Percentiles rank a stretch among this genome's conserved stretches.
phyloP scores from a whole-genome alignment of 2,888 invertebrate species.

The Trissolcus japonicus region DNA sequence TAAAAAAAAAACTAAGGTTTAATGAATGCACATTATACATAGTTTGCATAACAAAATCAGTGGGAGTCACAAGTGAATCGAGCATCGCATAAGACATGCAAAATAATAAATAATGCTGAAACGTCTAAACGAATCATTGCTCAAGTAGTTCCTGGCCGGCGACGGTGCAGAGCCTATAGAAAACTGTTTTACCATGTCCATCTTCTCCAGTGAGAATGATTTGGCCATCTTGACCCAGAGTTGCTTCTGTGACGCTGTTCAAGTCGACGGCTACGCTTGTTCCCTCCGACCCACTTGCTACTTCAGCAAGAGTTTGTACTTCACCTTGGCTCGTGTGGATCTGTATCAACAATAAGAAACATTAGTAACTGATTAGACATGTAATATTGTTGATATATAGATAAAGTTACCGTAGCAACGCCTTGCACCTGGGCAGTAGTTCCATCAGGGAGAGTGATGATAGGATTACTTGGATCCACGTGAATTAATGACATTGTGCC shows the following conservation, averaged over 20 bases:
- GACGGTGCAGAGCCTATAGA: slow-evolving; percentile 77
- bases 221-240: slow-evolving; percentile 94
- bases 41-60: slow-evolving; percentile 61
- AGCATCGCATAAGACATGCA: slow-evolving; percentile 72
- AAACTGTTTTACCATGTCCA: slow-evolving; percentile 86
- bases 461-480: slow-evolving; percentile 94
- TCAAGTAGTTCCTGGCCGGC: slow-evolving; percentile 76
- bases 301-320: slow-evolving; percentile 86
- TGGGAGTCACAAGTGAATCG: slow-evolving; percentile 65
- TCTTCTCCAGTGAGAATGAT: slow-evolving; percentile 96
- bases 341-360: slow-evolving; percentile 61
- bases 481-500: slow-evolving; percentile 97
- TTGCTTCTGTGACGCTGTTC: slow-evolving; percentile 92
- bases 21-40: slow-evolving; percentile 42
- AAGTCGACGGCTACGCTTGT: slow-evolving; percentile 89
- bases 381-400: no score
- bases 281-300: slow-evolving; percentile 81
- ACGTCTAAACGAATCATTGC: slow-evolving; percentile 71
- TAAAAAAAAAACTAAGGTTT: slow-evolving; percentile 55
- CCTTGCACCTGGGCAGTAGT: slow-evolving; percentile 96
- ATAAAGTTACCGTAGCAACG: slow-evolving; percentile 79
- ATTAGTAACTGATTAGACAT: no score
- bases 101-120: slow-evolving; percentile 64
- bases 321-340: slow-evolving; percentile 77
- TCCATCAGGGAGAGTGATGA: slow-evolving; percentile 96